Percentiles rank a stretch among this genome's conserved stretches.
Evolutionary conservation across 2,888 invertebrate species (phyloP).

Genomic region (Tenthredo livida): DNA sequence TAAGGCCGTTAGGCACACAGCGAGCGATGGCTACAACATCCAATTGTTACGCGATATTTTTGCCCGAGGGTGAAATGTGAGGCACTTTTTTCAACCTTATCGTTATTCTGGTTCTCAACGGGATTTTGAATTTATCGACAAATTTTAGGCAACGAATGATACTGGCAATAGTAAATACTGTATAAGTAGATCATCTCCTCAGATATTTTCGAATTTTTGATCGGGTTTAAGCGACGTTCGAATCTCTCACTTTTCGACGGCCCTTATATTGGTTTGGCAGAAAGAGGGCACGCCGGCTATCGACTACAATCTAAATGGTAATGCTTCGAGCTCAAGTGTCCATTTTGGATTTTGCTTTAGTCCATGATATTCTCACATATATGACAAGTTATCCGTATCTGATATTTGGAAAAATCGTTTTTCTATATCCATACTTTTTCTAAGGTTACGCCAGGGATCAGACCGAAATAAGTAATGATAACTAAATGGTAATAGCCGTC

Average conservation of each 20-base stretch:
- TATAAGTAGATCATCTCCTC: neutral
- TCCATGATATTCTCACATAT: conserved; percentile 46
- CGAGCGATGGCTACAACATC: conserved; percentile 38
- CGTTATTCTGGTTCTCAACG: neutral
- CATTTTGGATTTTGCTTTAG: conserved; percentile 49
- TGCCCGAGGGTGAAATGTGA: neutral
- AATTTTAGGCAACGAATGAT: neutral
- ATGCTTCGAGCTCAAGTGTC: conserved; percentile 58
- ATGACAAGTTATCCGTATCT: conserved; percentile 41
- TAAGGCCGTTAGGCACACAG: conserved; percentile 35
- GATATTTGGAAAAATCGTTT: conserved; percentile 48
- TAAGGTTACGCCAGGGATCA: conserved; percentile 31
- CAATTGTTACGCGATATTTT: neutral
- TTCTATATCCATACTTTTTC: conserved; percentile 26
- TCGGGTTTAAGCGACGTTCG: conserved; percentile 30
- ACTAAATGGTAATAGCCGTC: conserved; percentile 45
- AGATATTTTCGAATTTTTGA: conserved; percentile 18
- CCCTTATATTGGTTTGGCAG: conserved; percentile 51
- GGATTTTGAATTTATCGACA: neutral
- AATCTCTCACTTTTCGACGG: conserved; percentile 31
- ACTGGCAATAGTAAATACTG: neutral
- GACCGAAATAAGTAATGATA: conserved; percentile 49
- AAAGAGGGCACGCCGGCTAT: conserved; percentile 57
- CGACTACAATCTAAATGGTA: conserved; percentile 67
- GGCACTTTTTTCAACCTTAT: neutral